Conservation (phyloP, 2,888 invertebrate genomes). For the Scaptomyza cyrtandrae region DNA sequence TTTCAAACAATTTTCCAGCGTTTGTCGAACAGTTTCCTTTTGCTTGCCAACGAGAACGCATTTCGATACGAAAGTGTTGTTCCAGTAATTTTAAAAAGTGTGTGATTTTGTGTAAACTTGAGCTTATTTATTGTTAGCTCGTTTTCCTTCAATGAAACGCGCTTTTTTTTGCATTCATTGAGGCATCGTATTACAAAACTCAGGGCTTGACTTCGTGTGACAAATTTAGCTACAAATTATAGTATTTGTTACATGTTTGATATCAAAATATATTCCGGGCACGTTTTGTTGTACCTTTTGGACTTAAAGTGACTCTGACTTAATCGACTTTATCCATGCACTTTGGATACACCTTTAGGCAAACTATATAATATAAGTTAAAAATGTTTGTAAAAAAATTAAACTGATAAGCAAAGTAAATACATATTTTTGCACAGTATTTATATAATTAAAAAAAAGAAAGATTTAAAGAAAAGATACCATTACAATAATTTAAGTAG, state of each 20-base stretch:
- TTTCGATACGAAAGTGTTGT: slow-evolving; percentile 27
- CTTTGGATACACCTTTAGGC: too few relatives aligned
- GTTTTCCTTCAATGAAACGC: slow-evolving; percentile 42
- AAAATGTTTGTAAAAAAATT: too few relatives aligned
- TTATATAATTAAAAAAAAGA: too few relatives aligned
- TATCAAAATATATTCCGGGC: neutral
- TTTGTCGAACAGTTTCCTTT: slow-evolving; percentile 51
- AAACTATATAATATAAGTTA: too few relatives aligned
- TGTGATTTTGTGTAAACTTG: neutral
- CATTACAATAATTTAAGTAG: too few relatives aligned
- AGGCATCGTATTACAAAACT: slow-evolving; percentile 39
- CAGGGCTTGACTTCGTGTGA: slow-evolving; percentile 12
- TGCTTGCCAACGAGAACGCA: slow-evolving; percentile 52
- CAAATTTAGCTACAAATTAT: neutral
- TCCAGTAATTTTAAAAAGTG: slow-evolving; percentile 12
- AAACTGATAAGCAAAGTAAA: too few relatives aligned
- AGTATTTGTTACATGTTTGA: neutral
- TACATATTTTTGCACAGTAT: too few relatives aligned
- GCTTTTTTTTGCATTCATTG: slow-evolving; percentile 21
- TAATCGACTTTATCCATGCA: neutral
- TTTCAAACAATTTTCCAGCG: slow-evolving; percentile 7
- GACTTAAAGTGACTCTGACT: neutral
- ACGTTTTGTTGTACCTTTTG: neutral
- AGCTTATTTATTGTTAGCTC: slow-evolving; percentile 8
- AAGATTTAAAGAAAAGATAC: too few relatives aligned